Conservation (phyloP, 2,888 invertebrate species). For the Cephus runcator region DNA sequence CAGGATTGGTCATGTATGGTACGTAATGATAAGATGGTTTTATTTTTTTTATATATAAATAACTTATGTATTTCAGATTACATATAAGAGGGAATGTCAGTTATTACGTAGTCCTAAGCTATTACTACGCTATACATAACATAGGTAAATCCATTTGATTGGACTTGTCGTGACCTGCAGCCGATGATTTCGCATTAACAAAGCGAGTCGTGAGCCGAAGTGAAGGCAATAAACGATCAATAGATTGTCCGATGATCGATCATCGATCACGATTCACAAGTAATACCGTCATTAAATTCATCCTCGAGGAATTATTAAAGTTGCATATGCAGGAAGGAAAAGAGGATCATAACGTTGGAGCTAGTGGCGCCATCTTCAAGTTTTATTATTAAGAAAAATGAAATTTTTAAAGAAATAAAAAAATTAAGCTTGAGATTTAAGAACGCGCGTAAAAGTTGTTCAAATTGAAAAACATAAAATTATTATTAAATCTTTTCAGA, state of each 20-base stretch:
- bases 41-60: constrained; percentile 26
- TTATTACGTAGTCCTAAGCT: not conserved
- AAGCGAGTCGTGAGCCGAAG: not conserved
- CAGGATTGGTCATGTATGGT: not conserved
- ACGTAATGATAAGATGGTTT: constrained; percentile 7
- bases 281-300: not conserved
- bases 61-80: constrained; percentile 33
- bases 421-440: not conserved
- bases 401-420: not conserved
- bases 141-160: not conserved
- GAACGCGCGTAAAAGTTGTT: not conserved
- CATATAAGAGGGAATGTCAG: constrained; percentile 14
- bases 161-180: not conserved
- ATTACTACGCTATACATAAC: not conserved
- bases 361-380: constrained; percentile 7
- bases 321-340: constrained; percentile 1
- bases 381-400: constrained; percentile 1
- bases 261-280: not conserved
- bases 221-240: not conserved
- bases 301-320: not conserved
- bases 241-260: not conserved
- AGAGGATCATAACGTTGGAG: not conserved
- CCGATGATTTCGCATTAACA: not conserved
- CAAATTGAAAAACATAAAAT: not conserved
- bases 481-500: not conserved